Base-by-base conservation (phyloP, 2,797 vertebrate species). In the Trachurus trachurus region DNA sequence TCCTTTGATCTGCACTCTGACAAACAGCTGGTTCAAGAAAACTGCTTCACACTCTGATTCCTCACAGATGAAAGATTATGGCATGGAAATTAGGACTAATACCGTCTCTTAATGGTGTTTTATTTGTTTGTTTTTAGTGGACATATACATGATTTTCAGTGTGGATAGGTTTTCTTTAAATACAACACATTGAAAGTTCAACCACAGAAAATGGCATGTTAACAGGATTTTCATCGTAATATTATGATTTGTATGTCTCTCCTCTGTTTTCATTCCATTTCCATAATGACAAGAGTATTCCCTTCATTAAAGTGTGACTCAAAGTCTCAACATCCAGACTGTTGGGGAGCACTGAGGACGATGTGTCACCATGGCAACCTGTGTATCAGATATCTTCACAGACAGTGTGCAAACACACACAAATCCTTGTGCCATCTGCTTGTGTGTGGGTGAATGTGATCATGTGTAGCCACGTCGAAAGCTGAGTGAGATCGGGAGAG, bases 361-460 rank as follows among this genome's bases (percentile, higher is more conserved):
- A 44, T 53, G 68, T 73, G 78, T 89, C 50, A 50, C 88, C 82
- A 89, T 91, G 77, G 84, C 58, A 88, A 89, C 87, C 44, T 54
- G 29, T 10, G 9, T 22, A 71, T 34, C 69, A 73, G 21, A 78
- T 59, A 79, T 59, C 77, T 53, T 77, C 69, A 66, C 50, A 57
- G 19, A n/a, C 60, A 54, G 68, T 52, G 59, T 47, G 60, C 62
- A 71, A 70, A 76, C 65, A 50, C 70, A 50, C 66, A 56, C 62
- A 56, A 47, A 67, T 5, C 3, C 31, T 4, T 5, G 26, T 26
- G 44, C 66, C 76, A 68, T 78, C 56, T 70, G 71, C 56, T 74
- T 11, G 44, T 60, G 37, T 60, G 19, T 39, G 52, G 29, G 31
- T 34, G 66, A 21, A 12, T 44, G 31, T 47, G 57, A 5, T 49